Percentiles rank a stretch among this genome's conserved stretches.
These are phyloP conservation scores for Microtus oregoni DNA, from an alignment of 2,113 vertebrate genomes.

Conservation along the genomic window DNA sequence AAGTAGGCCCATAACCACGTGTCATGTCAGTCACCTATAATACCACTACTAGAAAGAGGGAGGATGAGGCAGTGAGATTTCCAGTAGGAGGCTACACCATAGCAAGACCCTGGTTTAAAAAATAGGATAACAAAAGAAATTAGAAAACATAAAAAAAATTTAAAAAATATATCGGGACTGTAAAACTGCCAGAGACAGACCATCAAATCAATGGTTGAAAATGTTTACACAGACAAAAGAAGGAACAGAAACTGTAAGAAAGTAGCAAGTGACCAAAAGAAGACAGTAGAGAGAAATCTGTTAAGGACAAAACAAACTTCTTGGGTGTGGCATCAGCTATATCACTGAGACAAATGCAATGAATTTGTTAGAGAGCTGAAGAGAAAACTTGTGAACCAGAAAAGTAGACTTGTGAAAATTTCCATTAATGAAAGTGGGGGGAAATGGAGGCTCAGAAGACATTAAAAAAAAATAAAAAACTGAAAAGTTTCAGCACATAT, in stretches of 20 bases:
- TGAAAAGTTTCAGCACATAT: not conserved
- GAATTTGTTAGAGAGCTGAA: not conserved
- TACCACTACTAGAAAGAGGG: not conserved
- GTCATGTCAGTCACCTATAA: not conserved
- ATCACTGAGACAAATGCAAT: not conserved
- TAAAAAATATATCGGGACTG: not conserved
- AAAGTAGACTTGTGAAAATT: not conserved
- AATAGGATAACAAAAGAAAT: not conserved
- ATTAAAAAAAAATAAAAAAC: not conserved
- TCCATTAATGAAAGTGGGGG: not conserved
- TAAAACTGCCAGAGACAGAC: not conserved
- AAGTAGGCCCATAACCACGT: not conserved
- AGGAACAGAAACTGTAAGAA: not conserved
- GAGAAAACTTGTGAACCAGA: not conserved
- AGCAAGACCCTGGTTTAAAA: not conserved
- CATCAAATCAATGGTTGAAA: not conserved
- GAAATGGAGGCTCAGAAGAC: not conserved
- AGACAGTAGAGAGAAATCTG: not conserved
- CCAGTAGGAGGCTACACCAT: not conserved
- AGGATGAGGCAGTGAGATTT: not conserved
- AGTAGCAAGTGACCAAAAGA: not conserved
- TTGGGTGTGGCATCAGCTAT: not conserved
- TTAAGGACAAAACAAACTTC: slow-evolving; percentile 18
- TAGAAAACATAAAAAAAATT: not conserved
- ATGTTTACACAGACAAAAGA: not conserved